Evolutionary conservation across 1,140 invertebrate species (phyloP), one percentile per base, ranked within the genome.

Genomic region (Marisa cornuarietis): DNA sequence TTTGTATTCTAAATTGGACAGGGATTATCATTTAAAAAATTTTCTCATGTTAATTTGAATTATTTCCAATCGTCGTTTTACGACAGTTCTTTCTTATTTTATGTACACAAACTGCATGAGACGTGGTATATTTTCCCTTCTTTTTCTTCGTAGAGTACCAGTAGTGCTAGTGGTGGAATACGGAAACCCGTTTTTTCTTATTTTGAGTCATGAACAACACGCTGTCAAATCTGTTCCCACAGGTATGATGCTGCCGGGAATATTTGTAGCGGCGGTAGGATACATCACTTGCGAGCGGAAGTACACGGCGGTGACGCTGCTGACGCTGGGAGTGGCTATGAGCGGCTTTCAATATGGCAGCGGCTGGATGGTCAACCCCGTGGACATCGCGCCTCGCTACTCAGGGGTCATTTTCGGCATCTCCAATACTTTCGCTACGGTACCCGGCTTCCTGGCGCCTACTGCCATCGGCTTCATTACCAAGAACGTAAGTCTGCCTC

Each of bases 291-390:
- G 86, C 78, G 79, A 77, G n/a, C 83, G 85, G 26, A 77, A 85
- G 18, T 94, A 94, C 0, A 88, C 96, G 1, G 96, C 96, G 24
- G 94, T 96, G 80, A 96, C 95, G 86, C 88, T 96, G 3, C 95
- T 95, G 92, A 94, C 94, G 0, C 87, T 94, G 1, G 95, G 93
- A 16, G 93, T 96, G 20, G 94, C 94, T 22, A 92, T 93, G 75
- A 95, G 95, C 84, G 96, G 96, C n/a, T 84, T 82, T 72, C 80
- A 83, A 42, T 83, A 83, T 96, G 54, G 95, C 95, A 58, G 96
- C 16, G 96, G 95, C 69, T 96, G 84, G 88, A 95, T 95, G 86
- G 95, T 96, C 16, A 96, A 96, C 91, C 95, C 96, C 86, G 89
- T 96, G 85, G 96, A 97, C 88, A 94, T 97, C 80, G 96, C 96